Base-by-base conservation (phyloP, 2,888 invertebrate genomes). In the Atrina japonica region DNA sequence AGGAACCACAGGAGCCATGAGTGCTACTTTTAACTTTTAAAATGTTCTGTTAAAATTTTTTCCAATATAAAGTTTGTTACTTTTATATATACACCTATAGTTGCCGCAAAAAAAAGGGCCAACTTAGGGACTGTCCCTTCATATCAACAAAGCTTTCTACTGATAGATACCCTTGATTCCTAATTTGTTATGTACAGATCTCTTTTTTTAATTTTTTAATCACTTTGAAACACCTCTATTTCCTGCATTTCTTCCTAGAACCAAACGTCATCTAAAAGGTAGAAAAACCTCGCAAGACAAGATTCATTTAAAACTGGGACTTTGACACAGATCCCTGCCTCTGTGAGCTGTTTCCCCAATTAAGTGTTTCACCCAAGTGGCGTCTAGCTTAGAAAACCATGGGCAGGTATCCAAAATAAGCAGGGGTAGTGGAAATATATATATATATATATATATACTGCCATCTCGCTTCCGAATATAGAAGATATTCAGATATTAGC, bases 301-400 rank as follows among this genome's bases (percentile, higher is more conserved):
- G 52, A 16, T 76, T 16, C n/a, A n/a, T 14, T 80, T 81, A 18
- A 63, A 65, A 52, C 82, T 79, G 7, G 83, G 78, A 9, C 80
- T 81, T 59, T 75, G 77, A 16, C 35, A 27, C 30, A 30, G 25
- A 29, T 71, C 71, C 18, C 45, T 43, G 11, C 9, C 25, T 1
- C 7, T 14, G 2, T 63, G 30, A 3, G 27, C 56, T 16, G 25
- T 5, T n/a, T 69, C 47, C 0, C 49, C 43, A 2, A 30, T 7
- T 35, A 35, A 35, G 6, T n/a, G n/a, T n/a, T n/a, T n/a, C n/a
- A n/a, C 35, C 35, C 6, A 35, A 11, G 35, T 35, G 35, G 35
- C 35, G 35, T 27, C 63, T 50, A 64, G 18, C n/a, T 49, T 58
- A 7, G 60, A 65, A 23, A 72, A 74, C 53, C 21, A 76, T 40